Conservation (phyloP, 1,140 invertebrate genomes). For the Mycetomoellerius zeteki region DNA sequence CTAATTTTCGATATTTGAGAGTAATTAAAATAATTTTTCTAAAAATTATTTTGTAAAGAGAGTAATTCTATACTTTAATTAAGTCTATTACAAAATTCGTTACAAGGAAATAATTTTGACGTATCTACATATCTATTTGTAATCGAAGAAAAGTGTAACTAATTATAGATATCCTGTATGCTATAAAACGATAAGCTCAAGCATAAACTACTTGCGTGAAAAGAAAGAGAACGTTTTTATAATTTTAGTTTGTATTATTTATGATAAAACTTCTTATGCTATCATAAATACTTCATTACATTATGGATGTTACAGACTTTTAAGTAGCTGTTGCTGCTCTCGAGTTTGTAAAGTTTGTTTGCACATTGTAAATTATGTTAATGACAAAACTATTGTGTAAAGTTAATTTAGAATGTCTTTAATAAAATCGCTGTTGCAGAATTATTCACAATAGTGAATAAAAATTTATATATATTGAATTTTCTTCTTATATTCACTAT, state of each 20-base stretch:
- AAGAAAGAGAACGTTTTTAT: not conserved
- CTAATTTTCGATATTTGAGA: not conserved
- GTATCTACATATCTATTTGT: not conserved
- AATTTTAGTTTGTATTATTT: slow-evolving; percentile 36
- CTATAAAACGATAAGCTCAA: slow-evolving; percentile 3
- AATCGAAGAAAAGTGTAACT: not conserved
- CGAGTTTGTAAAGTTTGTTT: slow-evolving; percentile 37
- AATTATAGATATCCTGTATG: not conserved
- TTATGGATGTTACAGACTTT: not conserved
- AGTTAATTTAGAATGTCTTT: slow-evolving; percentile 36
- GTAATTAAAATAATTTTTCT: not conserved
- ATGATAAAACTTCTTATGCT: not conserved
- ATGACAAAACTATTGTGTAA: slow-evolving; percentile 29
- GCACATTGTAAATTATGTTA: slow-evolving; percentile 40
- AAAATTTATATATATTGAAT: not conserved
- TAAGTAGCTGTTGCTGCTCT: not conserved
- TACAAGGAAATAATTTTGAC: not conserved
- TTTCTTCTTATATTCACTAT: not conserved
- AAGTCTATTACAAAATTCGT: not conserved
- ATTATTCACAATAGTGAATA: slow-evolving; percentile 18
- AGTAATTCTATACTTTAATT: not conserved
- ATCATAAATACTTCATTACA: not conserved
- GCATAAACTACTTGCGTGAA: not conserved
- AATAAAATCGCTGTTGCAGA: slow-evolving; percentile 30
- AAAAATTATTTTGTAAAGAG: not conserved